Evolutionary conservation across 2,797 vertebrate species (phyloP).

Genomic region (Parauchenoglanis punctatus): DNA sequence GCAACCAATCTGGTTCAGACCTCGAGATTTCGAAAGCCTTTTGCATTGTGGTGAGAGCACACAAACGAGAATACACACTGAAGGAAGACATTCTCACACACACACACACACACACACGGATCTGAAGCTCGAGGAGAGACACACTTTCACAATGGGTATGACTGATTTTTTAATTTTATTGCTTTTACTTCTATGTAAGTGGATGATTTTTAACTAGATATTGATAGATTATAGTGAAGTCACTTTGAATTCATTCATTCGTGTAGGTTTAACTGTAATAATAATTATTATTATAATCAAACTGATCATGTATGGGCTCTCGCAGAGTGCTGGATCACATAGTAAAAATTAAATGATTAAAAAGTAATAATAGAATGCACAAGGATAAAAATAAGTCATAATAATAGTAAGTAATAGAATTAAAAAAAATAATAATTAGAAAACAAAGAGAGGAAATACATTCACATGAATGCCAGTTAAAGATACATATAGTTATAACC

Average conservation of each 20-base stretch:
- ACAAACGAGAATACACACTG: constrained; percentile 24
- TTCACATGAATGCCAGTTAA: not conserved
- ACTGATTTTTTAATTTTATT: not conserved
- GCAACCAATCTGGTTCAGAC: constrained; percentile 35
- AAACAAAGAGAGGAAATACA: not conserved
- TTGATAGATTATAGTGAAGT: too few species aligned
- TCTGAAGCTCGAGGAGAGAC: constrained; percentile 49
- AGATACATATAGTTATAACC: not conserved
- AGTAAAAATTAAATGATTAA: not conserved
- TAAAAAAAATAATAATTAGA: not conserved
- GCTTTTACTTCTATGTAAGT: not conserved
- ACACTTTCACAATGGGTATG: constrained; percentile 73
- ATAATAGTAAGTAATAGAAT: not conserved
- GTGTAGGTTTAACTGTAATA: not conserved
- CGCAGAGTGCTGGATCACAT: not conserved
- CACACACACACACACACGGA: constrained; percentile 8
- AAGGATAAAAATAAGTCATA: not conserved
- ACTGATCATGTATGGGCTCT: too few species aligned
- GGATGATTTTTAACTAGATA: not conserved
- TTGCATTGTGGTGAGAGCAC: constrained; percentile 40
- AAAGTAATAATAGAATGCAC: not conserved
- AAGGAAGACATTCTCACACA: not conserved
- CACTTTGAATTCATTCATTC: not conserved
- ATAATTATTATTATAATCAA: not conserved
- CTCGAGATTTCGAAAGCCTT: constrained; percentile 52